Evolutionary conservation across 2,888 invertebrate genomes (phyloP).

Genomic region (Andrena camellia): DNA sequence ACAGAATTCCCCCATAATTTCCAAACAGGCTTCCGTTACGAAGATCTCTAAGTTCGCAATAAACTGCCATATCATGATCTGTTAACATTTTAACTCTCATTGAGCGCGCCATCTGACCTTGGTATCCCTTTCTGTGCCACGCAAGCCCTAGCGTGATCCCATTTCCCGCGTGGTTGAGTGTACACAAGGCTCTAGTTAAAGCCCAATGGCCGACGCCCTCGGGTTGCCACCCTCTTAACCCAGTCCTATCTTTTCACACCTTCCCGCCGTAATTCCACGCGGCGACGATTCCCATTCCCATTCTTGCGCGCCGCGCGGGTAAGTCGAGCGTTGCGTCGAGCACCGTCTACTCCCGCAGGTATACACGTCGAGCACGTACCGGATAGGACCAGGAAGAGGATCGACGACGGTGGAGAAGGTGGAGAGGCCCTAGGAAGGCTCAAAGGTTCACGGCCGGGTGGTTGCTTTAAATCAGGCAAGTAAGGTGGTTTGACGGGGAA

Average conservation of each 20-base stretch:
- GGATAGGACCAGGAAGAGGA: constrained; percentile 14
- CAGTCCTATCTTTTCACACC: constrained; percentile 33
- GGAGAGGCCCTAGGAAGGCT: constrained; percentile 66
- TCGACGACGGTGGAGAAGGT: constrained; percentile 30
- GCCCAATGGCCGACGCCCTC: not conserved
- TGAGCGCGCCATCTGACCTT: not conserved
- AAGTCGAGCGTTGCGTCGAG: constrained; percentile 27
- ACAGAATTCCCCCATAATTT: not conserved
- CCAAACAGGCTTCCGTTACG: not conserved
- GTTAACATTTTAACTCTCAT: not conserved
- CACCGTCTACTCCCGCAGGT: constrained; percentile 29
- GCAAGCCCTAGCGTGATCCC: not conserved
- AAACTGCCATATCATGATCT: no score
- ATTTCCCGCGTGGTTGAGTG: not conserved
- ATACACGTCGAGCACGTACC: constrained; percentile 16
- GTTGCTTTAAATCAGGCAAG: constrained; percentile 77
- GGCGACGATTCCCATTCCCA: constrained; percentile 42
- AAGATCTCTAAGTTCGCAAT: not conserved
- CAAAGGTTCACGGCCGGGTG: constrained; percentile 74
- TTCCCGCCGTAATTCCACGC: not conserved
- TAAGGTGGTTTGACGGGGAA: constrained; percentile 79
- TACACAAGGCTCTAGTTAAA: constrained; percentile 4
- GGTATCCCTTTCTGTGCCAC: not conserved
- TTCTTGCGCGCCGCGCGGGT: constrained; percentile 1
- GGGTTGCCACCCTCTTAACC: constrained; percentile 14